Percentiles rank a stretch among this genome's conserved stretches.
phyloP scores from a whole-genome alignment of 35 echinoderm and acorn worm genomes.

The Holothuria glaberrima region DNA sequence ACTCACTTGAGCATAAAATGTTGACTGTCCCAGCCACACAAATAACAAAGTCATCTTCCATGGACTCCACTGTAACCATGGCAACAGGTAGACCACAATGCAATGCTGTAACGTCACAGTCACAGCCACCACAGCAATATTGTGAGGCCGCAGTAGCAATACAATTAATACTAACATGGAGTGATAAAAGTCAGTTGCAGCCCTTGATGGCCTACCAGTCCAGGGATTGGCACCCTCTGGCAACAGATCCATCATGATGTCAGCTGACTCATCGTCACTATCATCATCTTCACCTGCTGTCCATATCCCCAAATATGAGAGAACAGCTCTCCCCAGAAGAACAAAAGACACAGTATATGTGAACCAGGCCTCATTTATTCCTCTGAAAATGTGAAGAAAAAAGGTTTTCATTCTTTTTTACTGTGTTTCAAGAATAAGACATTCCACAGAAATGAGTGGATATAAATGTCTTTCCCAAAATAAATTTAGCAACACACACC shows the following conservation, averaged over 20 bases:
- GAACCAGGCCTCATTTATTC: constrained; percentile 85
- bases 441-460: too few relatives aligned
- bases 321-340: constrained; percentile 26
- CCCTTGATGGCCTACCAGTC: background rate
- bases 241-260: background rate
- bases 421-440: too few relatives aligned
- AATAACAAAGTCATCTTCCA: constrained; percentile 85
- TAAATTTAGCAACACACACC: too few relatives aligned
- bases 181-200: constrained; percentile 56
- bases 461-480: too few relatives aligned
- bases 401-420: background rate
- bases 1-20: constrained; percentile 94
- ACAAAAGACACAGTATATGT: constrained; percentile 61
- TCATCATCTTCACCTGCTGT: background rate
- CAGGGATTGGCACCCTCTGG: constrained; percentile 24
- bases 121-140: constrained; percentile 81
- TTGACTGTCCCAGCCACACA: constrained; percentile 90
- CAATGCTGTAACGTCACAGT: constrained; percentile 76
- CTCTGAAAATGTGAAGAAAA: constrained; percentile 54
- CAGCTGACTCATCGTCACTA: background rate
- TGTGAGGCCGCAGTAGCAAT: constrained; percentile 88
- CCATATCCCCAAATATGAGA: background rate
- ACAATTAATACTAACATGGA: constrained; percentile 62
- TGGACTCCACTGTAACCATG: constrained; percentile 79
- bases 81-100: constrained; percentile 69